Conservation (phyloP, 2,113 vertebrate species). For the Gallinago paraguaiae region DNA sequence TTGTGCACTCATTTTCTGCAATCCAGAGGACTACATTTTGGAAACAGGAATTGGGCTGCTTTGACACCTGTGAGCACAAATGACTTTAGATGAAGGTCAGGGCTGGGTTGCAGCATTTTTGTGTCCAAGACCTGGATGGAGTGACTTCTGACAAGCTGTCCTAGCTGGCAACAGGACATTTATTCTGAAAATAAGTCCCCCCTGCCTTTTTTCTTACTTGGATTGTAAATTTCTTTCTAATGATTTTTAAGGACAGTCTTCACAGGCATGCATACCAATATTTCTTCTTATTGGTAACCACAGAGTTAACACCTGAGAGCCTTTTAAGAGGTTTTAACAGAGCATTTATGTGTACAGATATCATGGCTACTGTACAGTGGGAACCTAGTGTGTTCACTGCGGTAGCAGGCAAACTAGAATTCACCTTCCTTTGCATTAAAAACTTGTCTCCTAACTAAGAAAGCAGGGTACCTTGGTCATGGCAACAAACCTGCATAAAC, state of each 20-base stretch:
- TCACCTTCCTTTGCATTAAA: background rate
- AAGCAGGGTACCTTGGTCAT: background rate
- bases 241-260: background rate
- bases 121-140: background rate
- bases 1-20: background rate
- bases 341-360: background rate
- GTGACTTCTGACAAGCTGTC: background rate
- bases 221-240: background rate
- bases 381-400: background rate
- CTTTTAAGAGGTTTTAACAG: background rate
- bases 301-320: background rate
- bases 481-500: background rate
- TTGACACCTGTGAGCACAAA: background rate
- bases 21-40: background rate
- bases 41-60: background rate
- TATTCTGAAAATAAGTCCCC: background rate
- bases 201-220: background rate
- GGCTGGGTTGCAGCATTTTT: background rate
- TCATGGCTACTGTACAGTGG: background rate
- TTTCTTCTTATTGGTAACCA: background rate
- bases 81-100: background rate
- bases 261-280: background rate
- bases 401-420: background rate
- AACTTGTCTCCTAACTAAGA: background rate
- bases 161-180: background rate